These are phyloP conservation scores for Philopedon plagiatum DNA, from an alignment of 2,888 invertebrate genomes.

Conservation along the genomic window DNA sequence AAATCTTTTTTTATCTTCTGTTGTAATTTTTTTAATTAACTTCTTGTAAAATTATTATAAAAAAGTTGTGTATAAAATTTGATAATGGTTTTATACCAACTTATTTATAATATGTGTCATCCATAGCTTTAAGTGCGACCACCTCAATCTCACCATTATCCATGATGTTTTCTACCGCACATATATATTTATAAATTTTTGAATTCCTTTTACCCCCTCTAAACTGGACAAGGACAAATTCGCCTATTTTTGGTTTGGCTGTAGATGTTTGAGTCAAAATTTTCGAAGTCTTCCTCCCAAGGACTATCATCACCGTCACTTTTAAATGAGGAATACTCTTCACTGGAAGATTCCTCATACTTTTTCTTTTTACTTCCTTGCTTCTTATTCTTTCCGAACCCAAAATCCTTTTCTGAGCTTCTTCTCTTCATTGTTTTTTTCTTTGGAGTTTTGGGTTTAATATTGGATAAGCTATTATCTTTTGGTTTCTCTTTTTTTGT, in stretches of 20 bases:
- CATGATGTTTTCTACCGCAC: conserved; percentile 12
- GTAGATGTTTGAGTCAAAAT: neutral
- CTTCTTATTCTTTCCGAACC: neutral
- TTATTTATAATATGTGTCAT: conserved; percentile 1
- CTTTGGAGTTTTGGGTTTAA: too few relatives aligned
- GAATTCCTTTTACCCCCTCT: conserved; percentile 13
- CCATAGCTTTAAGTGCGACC: conserved; percentile 19
- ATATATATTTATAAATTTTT: conserved; percentile 9
- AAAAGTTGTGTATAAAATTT: too few relatives aligned
- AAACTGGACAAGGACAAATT: conserved; percentile 12
- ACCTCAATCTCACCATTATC: conserved; percentile 20
- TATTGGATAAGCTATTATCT: neutral
- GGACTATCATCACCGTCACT: neutral
- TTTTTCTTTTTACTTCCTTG: neutral
- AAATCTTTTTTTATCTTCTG: too few relatives aligned
- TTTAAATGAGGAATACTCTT: neutral
- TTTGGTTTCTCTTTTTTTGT: neutral
- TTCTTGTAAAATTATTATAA: too few relatives aligned
- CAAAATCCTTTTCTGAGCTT: neutral
- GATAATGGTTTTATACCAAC: too few relatives aligned
- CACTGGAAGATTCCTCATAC: conserved; percentile 1
- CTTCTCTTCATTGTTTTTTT: too few relatives aligned
- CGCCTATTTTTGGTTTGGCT: neutral
- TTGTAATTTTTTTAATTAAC: too few relatives aligned
- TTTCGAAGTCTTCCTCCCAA: conserved; percentile 1